Percentiles rank a stretch among this genome's conserved stretches.
Conservation (phyloP, 1,140 invertebrate genomes). For the Thaumatotibia leucotreta region DNA sequence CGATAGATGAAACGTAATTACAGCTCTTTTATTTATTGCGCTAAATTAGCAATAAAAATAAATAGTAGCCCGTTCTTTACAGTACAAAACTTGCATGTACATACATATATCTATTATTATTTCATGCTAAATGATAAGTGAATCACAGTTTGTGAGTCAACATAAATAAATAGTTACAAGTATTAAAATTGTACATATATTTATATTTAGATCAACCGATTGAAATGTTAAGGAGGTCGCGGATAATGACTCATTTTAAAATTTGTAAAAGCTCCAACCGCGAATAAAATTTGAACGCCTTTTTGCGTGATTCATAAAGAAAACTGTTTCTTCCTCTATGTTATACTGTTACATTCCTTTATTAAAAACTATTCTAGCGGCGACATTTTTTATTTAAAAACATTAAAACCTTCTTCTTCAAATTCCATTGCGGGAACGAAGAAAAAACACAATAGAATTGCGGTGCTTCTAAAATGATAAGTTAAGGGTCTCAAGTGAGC, state of each 20-base stretch:
- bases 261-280: neutral
- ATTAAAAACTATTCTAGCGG: neutral
- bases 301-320: slow-evolving; percentile 7
- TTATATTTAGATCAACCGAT: slow-evolving; percentile 5
- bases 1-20: no score
- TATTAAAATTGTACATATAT: no score
- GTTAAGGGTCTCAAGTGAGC: neutral
- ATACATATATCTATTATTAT: no score
- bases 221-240: neutral
- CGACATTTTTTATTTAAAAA: neutral
- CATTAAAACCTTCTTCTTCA: neutral
- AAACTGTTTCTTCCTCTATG: slow-evolving; percentile 1
- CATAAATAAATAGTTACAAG: no score
- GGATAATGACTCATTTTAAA: neutral
- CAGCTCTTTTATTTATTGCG: no score
- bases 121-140: no score
- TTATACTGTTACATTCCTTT: slow-evolving; percentile 10
- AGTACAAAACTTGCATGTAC: no score
- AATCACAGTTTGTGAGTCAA: no score
- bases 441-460: neutral
- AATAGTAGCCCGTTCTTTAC: no score
- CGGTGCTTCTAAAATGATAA: neutral
- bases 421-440: neutral
- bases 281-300: slow-evolving; percentile 2
- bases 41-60: no score